phyloP scores from a whole-genome alignment of 2,113 vertebrate genomes.

The Melanostigma gelatinosum region DNA sequence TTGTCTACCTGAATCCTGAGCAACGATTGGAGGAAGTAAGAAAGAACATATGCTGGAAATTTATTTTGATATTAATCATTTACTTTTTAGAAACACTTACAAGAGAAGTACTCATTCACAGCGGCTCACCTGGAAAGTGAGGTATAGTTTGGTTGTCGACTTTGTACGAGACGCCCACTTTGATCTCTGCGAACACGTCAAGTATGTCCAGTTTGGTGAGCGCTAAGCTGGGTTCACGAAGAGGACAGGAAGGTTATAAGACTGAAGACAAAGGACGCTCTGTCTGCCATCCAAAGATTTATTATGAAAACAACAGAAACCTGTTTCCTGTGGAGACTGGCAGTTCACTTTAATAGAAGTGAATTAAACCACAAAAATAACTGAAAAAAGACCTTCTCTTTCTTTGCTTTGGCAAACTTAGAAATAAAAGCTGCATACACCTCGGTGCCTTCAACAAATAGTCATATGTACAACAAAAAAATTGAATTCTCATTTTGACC shows the following conservation, averaged over 20 bases:
- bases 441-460: neutral
- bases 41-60: neutral
- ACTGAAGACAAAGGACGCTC: neutral
- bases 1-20: neutral
- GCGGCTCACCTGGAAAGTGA: constrained; percentile 93
- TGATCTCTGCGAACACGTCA: constrained; percentile 93
- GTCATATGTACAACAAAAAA: neutral
- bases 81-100: neutral
- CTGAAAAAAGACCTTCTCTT: neutral
- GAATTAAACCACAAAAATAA: neutral
- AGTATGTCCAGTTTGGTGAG: constrained; percentile 99
- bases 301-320: neutral
- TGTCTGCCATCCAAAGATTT: neutral
- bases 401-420: neutral
- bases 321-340: neutral
- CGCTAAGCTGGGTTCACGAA: constrained; percentile 85
- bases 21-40: neutral
- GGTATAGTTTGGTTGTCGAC: constrained; percentile 92
- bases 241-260: neutral
- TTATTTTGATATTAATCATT: neutral
- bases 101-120: neutral
- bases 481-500: neutral
- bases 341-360: neutral
- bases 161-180: constrained; percentile 94
- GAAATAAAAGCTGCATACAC: neutral